Conservation (phyloP, 2,888 invertebrate genomes). For the Dinocampus coccinellae region DNA sequence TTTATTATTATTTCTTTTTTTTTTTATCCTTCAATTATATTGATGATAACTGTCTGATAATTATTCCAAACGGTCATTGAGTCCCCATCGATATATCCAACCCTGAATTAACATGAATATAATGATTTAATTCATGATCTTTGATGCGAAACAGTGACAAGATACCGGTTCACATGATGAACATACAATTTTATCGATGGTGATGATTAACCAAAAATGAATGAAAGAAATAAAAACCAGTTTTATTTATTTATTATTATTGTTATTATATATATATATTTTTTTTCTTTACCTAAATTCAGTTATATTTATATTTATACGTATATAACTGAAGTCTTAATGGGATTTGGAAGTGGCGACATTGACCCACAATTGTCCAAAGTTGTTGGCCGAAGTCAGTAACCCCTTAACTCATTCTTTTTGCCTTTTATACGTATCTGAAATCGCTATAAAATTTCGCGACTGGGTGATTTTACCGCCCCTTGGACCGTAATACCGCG, state of each 20-base stretch:
- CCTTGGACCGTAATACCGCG: constrained; percentile 43
- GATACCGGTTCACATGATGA: constrained; percentile 28
- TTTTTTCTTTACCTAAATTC: constrained; percentile 14
- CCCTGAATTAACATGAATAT: neutral
- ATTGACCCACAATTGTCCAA: constrained; percentile 59
- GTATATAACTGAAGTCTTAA: neutral
- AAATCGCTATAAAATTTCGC: constrained; percentile 43
- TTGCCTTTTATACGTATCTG: constrained; percentile 51
- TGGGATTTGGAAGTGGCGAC: constrained; percentile 42
- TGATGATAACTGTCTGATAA: neutral
- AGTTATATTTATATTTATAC: constrained; percentile 21
- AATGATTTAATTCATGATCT: neutral
- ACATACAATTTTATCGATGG: constrained; percentile 24
- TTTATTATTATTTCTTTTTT: too few relatives aligned
- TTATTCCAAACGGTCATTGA: constrained; percentile 13
- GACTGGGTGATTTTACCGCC: constrained; percentile 42
- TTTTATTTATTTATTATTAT: too few relatives aligned
- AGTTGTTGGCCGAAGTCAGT: constrained; percentile 53
- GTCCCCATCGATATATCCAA: neutral
- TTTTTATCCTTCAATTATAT: neutral
- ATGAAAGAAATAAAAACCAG: constrained; percentile 21
- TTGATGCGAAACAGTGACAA: constrained; percentile 27
- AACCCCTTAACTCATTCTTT: constrained; percentile 64
- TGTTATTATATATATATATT: too few relatives aligned
- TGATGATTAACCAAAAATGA: constrained; percentile 14